These are phyloP conservation scores for Leucophenga montana DNA, from an alignment of 2,888 invertebrate genomes.

Conservation along the genomic window DNA sequence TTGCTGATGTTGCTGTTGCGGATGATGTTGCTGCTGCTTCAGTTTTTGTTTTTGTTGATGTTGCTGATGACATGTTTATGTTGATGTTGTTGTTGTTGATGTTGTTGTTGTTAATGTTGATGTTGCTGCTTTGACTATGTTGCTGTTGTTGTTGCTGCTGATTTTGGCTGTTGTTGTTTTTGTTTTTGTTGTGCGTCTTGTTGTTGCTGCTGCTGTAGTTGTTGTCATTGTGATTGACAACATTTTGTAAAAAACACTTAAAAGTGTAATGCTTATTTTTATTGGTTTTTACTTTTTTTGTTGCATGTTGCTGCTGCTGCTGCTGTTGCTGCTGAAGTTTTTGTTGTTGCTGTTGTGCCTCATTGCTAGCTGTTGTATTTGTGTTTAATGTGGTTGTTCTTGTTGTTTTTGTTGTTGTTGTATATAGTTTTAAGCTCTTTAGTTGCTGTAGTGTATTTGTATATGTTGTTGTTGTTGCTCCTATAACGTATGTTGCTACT, in stretches of 20 bases:
- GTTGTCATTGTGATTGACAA: neutral
- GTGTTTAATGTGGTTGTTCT: conserved; percentile 18
- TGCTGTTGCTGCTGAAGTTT: too few relatives aligned
- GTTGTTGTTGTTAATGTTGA: conserved; percentile 11
- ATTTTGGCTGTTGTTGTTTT: neutral
- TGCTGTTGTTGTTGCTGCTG: conserved; percentile 29
- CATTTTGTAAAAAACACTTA: neutral
- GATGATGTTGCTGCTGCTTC: neutral
- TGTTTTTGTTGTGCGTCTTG: conserved; percentile 8
- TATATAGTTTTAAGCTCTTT: conserved; percentile 58
- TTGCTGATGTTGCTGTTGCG: conserved; percentile 36
- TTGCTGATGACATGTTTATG: neutral
- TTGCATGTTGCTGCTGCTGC: conserved; percentile 32
- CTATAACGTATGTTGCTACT: conserved; percentile 37
- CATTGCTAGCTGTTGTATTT: conserved; percentile 16
- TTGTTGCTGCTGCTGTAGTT: conserved; percentile 32
- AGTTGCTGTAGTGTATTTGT: conserved; percentile 54
- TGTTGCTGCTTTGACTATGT: conserved; percentile 39
- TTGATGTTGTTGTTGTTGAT: conserved; percentile 31
- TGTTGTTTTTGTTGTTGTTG: conserved; percentile 45
- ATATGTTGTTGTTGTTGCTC: conserved; percentile 40
- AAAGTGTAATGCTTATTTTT: too few relatives aligned
- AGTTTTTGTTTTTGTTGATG: conserved; percentile 1
- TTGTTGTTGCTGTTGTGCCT: conserved; percentile 11
- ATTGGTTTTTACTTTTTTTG: conserved; percentile 15